Evolutionary conservation across 2,797 vertebrate species (phyloP).

Genomic region (Harpagifer antarcticus): DNA sequence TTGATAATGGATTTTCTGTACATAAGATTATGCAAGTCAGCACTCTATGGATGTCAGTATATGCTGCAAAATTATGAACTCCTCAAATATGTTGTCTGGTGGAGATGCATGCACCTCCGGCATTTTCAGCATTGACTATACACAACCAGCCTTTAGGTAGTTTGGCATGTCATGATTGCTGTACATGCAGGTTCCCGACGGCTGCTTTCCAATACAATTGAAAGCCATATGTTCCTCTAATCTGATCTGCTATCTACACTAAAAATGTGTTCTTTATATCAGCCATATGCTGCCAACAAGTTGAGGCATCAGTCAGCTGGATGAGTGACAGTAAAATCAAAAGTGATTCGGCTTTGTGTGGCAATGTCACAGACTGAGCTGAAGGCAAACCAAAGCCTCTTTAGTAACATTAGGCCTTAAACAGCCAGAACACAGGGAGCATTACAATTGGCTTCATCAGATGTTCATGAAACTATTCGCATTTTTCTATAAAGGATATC

Average conservation of each 20-base stretch:
- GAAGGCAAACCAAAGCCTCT: conserved; percentile 11
- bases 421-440: conserved; percentile 5
- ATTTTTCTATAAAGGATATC: background rate
- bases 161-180: conserved; percentile 2
- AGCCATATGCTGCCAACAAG: conserved; percentile 32
- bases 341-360: conserved; percentile 19
- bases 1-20: conserved; percentile 63
- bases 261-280: conserved; percentile 10
- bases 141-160: background rate
- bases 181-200: background rate
- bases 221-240: conserved; percentile 40
- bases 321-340: conserved; percentile 24
- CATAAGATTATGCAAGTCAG: conserved; percentile 63
- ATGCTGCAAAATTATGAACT: conserved; percentile 62
- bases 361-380: conserved; percentile 4
- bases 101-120: conserved; percentile 18
- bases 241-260: conserved; percentile 26
- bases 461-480: background rate
- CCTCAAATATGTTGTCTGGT: conserved; percentile 50
- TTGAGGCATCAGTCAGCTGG: conserved; percentile 10
- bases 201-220: conserved; percentile 31
- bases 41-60: conserved; percentile 59
- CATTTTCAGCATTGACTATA: conserved; percentile 32
- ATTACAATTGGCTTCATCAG: background rate
- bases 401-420: conserved; percentile 16